A percentile compares a stretch with the other conserved stretches of the same genome.
phyloP scores from a whole-genome alignment of 2,888 invertebrate genomes.

The Agriopis aurantiaria region DNA sequence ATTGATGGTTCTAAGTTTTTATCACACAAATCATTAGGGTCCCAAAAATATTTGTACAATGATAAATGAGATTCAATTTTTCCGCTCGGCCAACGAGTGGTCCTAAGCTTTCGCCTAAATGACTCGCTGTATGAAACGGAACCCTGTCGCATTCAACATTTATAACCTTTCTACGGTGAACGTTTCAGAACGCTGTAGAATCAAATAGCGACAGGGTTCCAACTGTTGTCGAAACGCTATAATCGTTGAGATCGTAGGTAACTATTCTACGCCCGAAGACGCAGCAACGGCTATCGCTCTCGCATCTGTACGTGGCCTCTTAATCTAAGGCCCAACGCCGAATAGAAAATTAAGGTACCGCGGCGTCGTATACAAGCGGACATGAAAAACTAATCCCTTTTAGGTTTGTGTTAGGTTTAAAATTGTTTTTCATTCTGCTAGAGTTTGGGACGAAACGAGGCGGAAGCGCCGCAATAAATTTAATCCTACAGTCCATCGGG shows the following conservation, averaged over 20 bases:
- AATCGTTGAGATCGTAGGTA: constrained; percentile 68
- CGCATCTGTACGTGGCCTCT: constrained; percentile 55
- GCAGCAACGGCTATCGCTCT: constrained; percentile 75
- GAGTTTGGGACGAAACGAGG: too few relatives aligned
- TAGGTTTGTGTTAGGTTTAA: too few relatives aligned
- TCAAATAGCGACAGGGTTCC: constrained; percentile 50
- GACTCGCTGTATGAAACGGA: constrained; percentile 47
- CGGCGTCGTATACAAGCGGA: too few relatives aligned
- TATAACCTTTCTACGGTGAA: constrained; percentile 17
- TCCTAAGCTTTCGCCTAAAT: constrained; percentile 78
- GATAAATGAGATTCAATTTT: constrained; percentile 75
- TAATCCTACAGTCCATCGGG: too few relatives aligned
- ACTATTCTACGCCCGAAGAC: constrained; percentile 71
- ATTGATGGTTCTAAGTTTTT: constrained; percentile 49
- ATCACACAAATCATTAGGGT: constrained; percentile 73
- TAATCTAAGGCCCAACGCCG: too few relatives aligned
- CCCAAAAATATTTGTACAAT: constrained; percentile 69
- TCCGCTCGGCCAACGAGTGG: constrained; percentile 76
- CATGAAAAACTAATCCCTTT: too few relatives aligned
- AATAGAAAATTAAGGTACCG: too few relatives aligned
- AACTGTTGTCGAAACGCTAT: constrained; percentile 58
- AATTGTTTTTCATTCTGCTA: too few relatives aligned
- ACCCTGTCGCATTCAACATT: constrained; percentile 35
- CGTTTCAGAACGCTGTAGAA: constrained; percentile 16
- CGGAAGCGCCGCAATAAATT: too few relatives aligned